Base-by-base conservation (phyloP, 1,140 invertebrate genomes). In the Pollicipes pollicipes region DNA sequence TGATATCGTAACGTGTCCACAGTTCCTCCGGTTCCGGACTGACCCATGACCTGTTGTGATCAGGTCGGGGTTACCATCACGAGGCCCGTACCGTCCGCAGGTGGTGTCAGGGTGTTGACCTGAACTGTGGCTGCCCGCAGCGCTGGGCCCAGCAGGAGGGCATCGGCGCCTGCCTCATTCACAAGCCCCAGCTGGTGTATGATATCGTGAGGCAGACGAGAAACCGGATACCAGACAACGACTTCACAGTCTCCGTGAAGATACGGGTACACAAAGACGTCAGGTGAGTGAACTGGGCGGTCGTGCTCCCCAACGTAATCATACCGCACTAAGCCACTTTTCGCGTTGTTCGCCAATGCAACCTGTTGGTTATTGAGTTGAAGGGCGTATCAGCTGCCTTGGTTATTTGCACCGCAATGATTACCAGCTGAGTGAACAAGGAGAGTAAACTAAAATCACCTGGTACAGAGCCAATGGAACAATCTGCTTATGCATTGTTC, bases 71-170 rank as follows among this genome's bases (percentile, higher is more conserved):
- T 17, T 35, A 6, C 35, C 35, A 8, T 17, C 35, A 6, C 35
- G 35, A 35, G n/a, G n/a, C 68, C 21, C 66, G 28, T 29, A 26
- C 74, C 71, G 76, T 77, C 78, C 79, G 32, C 73, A 90, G 88
- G 28, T 86, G 88, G 83, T 86, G 87, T 68, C 88, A 93, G 84
- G 95, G 95, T 30, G 88, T 95, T 3, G 95, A 98, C 83, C 81
- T 98, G 37, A 98, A 98, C 78, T 97, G 95, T 83, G 95, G 96
- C 16, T 98, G 96, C 77, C 95, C 96, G 21, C 95, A 98, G 80
- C 84, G 87, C 72, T 98, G 94, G 94, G 95, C 94, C 0, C 89
- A 93, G 78, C 85, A 89, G 76, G 88, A 94, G 78, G 92, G 93
- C 27, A 91, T 93, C 79, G 95, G 95, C 17, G 90, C 90, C 75